Evolutionary conservation across 2,888 invertebrate species (phyloP), one percentile per base, ranked within the genome.

Genomic region (Platerodrilus igneus): DNA sequence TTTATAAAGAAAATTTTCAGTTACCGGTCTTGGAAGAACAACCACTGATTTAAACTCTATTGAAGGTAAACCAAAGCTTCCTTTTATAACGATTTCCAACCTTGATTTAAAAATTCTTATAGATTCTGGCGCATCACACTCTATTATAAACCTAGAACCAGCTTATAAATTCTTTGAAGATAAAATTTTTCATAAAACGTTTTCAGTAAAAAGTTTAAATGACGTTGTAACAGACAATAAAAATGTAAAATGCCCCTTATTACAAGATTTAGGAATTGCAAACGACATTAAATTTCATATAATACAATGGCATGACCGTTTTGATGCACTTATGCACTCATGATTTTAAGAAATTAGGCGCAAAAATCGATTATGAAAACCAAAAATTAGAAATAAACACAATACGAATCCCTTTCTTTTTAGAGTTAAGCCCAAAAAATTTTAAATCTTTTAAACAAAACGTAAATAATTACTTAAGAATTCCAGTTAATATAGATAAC

Each of bases 71-170:
- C 41, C 46, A 4, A 42, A 39, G 28, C 32, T 37, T 37, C 45
- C 45, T 3, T 41, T 41, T 18, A 37, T 39, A 4, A 26, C 27
- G 1, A 37, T 44, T 5, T 33, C 41, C 1, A 20, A 15, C 3
- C 14, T 44, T 14, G 26, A 37, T 18, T 13, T 47, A 10, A 42
- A 37, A 39, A 31, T 40, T 19, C 28, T 47, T 9, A 44, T 44
- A 6, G 41, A 47, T 27, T 20, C 11, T 5, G 44, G 44, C n/a
- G 40, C 47, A 1, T 38, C 43, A 0, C 37, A 41, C 19, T 43
- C 37, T 3, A 43, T 43, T 10, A 43, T 42, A 2, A 46, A 46
- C 17, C 33, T 40, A 8, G 29, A 16, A 10, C 25, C 34, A 2
- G 46, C 42, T 9, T 10, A 32, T 7, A 6, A 28, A 1, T 27